Conservation (phyloP, 2,113 vertebrate species). For the Tychaedon coryphoeus region DNA sequence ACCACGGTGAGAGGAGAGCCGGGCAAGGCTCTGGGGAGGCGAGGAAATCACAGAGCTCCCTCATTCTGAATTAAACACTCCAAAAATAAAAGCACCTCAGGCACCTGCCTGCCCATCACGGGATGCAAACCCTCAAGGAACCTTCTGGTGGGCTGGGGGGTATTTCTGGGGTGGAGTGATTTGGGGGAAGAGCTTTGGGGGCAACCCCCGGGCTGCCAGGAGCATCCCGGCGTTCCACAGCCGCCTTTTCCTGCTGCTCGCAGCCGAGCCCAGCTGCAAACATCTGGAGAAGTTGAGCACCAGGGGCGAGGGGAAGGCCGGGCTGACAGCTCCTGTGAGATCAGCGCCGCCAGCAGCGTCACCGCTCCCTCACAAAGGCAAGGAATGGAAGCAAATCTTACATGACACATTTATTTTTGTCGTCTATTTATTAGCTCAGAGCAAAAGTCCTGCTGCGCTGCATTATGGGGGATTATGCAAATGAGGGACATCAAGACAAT, state of each 20-base stretch:
- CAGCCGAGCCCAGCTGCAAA: not conserved
- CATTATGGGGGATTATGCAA: conserved; percentile 56
- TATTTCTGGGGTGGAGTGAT: fast-evolving
- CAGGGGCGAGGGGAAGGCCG: not conserved
- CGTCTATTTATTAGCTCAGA: conserved; percentile 56
- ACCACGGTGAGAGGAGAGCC: fast-evolving
- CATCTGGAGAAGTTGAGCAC: not conserved
- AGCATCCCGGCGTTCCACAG: fast-evolving
- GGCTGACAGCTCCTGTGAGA: not conserved
- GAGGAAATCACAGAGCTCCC: fast-evolving
- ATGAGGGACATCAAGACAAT: conserved; percentile 44
- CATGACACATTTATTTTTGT: conserved; percentile 56
- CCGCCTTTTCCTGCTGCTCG: not conserved
- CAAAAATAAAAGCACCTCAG: not conserved
- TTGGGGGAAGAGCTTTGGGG: not conserved
- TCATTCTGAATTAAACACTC: not conserved
- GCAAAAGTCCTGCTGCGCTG: conserved; percentile 43
- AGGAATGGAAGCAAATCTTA: conserved; percentile 53
- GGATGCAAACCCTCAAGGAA: fast-evolving
- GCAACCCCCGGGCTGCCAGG: fast-evolving
- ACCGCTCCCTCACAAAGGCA: not conserved
- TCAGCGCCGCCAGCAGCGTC: not conserved
- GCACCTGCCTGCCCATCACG: not conserved
- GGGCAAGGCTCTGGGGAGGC: fast-evolving
- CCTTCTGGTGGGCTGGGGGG: fast-evolving